These are phyloP conservation scores for Platycheirus albimanus DNA, from an alignment of 2,888 invertebrate genomes.

Conservation along the genomic window DNA sequence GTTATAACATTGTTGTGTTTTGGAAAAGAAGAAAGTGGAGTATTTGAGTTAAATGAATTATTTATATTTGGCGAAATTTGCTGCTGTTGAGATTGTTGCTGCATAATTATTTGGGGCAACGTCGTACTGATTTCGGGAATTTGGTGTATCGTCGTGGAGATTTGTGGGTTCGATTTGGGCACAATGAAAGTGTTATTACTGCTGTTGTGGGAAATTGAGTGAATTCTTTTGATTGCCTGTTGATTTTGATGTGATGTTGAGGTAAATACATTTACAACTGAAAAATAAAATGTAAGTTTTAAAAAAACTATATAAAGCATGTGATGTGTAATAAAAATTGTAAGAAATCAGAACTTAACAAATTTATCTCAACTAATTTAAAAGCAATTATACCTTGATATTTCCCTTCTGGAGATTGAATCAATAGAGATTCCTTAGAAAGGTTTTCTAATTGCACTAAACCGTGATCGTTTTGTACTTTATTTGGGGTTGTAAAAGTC, in stretches of 20 bases:
- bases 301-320: neutral
- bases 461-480: constrained; percentile 62
- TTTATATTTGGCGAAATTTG: constrained; percentile 62
- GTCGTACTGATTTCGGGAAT: constrained; percentile 76
- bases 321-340: too few relatives aligned
- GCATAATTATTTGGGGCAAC: constrained; percentile 76
- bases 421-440: constrained; percentile 78
- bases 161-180: constrained; percentile 59
- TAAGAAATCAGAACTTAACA: too few relatives aligned
- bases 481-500: constrained; percentile 58
- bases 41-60: constrained; percentile 32
- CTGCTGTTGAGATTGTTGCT: constrained; percentile 72
- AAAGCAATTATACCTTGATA: constrained; percentile 78
- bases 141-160: constrained; percentile 72
- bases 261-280: constrained; percentile 80
- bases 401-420: constrained; percentile 80
- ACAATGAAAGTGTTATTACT: constrained; percentile 72
- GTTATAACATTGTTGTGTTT: constrained; percentile 75
- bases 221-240: constrained; percentile 75
- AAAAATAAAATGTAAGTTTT: constrained; percentile 19
- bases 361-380: too few relatives aligned
- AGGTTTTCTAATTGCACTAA: constrained; percentile 78
- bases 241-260: constrained; percentile 75
- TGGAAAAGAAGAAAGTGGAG: constrained; percentile 51
- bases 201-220: constrained; percentile 75